Base-by-base conservation (phyloP, 2,888 invertebrate genomes). In the Andrena dorsata region DNA sequence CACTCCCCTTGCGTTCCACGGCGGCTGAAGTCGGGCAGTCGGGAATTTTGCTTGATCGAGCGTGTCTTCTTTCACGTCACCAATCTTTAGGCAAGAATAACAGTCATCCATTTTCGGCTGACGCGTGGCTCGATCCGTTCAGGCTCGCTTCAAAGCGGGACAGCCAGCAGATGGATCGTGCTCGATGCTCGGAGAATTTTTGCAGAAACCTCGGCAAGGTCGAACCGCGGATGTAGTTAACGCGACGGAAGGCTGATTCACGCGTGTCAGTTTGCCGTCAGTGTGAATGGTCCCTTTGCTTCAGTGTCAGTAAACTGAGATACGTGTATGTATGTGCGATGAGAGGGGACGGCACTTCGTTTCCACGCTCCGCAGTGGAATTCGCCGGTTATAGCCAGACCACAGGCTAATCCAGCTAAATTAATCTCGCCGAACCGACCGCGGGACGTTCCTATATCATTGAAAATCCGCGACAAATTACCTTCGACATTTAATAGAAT, bases 401-500 rank as follows among this genome's bases (percentile, higher is more conserved):
- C 28, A 35, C 41, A 16, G 16, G 41, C 2, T 7, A 41, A 26
- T 13, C 2, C 49, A 60, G 16, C 49, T n/a, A 23, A 49, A 53
- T 60, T 61, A 75, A 75, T 71, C 60, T 68, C 23, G 10, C 8
- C 47, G 26, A 28, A 66, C 56, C 4, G n/a, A 56, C 41, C 35
- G 69, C 16, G 16, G 47, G 16, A 16, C 64, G 23, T 16, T 28
- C 35, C 26, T 71, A 20, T 47, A 60, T 76, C 32, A 65, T 72
- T 69, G 23, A 72, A 35, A 53, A 6, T 53, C 51, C 53, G 30
- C 51, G 41, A 58, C 47, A 23, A 80, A 73, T 63, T 74, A n/a
- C 26, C 2, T 56, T 58, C n/a, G 56, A 35, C 28, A 60, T 51
- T 13, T 49, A 66, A 69, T 35, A 13, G 53, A 64, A 35, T 32